Conservation (phyloP, 2,113 vertebrate genomes). For the Otus sunia region DNA sequence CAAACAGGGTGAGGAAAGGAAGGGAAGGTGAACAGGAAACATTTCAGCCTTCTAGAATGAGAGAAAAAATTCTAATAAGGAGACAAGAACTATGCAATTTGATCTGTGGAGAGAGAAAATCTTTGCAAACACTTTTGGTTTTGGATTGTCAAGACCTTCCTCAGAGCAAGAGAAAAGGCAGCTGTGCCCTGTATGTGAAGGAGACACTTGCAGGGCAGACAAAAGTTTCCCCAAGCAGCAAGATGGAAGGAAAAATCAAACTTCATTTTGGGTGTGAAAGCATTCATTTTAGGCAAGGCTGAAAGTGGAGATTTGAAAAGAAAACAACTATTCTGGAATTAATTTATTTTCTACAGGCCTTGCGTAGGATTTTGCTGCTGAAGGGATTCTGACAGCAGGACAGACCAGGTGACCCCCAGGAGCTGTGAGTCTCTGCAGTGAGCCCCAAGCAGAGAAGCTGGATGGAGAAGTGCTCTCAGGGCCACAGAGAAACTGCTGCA, state of each 20-base stretch:
- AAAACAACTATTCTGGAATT: not conserved
- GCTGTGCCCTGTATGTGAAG: not conserved
- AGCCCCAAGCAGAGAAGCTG: not conserved
- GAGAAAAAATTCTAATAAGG: not conserved
- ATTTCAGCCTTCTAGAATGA: not conserved
- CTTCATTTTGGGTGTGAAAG: not conserved
- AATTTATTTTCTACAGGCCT: not conserved
- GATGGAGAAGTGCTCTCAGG: not conserved
- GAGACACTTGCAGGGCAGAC: not conserved
- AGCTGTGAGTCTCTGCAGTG: not conserved
- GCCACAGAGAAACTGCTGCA: fast-evolving
- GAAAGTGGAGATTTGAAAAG: not conserved
- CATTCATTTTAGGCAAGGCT: not conserved
- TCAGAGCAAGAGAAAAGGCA: not conserved
- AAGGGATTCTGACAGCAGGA: not conserved
- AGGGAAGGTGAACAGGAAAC: fast-evolving
- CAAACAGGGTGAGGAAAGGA: not conserved
- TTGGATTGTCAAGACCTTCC: too few species aligned
- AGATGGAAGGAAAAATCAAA: not conserved
- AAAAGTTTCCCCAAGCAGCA: not conserved
- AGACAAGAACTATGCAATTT: not conserved
- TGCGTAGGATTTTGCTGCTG: not conserved
- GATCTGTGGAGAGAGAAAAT: not conserved
- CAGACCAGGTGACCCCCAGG: not conserved
- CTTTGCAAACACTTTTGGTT: not conserved